phyloP scores from a whole-genome alignment of 2,113 vertebrate genomes.

The Actenoides lindsayi region DNA sequence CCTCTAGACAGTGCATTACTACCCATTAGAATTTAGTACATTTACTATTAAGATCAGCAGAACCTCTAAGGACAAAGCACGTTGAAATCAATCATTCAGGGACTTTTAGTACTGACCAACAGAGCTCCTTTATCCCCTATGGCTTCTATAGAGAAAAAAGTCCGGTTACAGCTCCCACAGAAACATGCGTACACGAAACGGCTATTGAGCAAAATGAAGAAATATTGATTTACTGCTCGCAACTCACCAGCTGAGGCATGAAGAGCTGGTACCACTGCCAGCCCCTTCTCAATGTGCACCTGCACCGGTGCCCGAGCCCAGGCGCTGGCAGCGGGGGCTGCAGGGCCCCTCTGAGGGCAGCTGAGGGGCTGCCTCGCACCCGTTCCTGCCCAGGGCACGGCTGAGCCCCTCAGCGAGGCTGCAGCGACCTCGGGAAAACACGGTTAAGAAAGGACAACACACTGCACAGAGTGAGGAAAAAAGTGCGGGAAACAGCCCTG shows the following conservation, averaged over 20 bases:
- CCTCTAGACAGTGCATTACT: neutral
- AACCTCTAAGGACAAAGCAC: neutral
- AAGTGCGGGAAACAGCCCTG: neutral
- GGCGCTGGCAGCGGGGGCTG: neutral
- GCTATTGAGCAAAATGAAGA: neutral
- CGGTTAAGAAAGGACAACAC: neutral
- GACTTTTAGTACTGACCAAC: neutral
- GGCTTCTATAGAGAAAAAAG: neutral
- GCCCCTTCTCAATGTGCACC: neutral
- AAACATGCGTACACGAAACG: accelerated
- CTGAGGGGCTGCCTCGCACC: neutral
- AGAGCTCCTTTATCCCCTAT: neutral
- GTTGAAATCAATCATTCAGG: neutral
- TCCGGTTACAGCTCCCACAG: neutral
- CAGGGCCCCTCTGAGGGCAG: neutral
- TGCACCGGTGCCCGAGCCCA: accelerated
- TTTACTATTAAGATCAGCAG: neutral
- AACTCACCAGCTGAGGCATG: neutral
- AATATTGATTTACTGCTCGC: accelerated
- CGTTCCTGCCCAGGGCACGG: no score
- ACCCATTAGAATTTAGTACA: neutral
- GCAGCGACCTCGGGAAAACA: accelerated
- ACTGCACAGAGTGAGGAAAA: neutral
- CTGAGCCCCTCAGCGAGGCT: no score
- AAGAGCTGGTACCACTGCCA: neutral